These are phyloP conservation scores for Xenopus borealis DNA, from an alignment of 2,113 vertebrate species.

Conservation along the genomic window DNA sequence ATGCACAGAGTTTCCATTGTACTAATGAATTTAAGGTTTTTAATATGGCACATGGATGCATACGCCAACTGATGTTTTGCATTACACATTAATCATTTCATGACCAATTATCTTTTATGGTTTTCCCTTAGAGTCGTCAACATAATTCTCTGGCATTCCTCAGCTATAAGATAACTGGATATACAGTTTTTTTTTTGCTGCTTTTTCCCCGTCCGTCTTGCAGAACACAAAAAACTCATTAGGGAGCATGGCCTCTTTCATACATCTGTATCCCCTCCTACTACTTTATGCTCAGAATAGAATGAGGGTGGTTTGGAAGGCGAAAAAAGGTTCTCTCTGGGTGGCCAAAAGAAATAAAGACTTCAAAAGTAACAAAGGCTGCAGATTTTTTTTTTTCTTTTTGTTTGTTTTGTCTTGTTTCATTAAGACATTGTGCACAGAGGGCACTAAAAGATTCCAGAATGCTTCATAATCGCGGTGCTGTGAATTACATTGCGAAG, in stretches of 20 bases:
- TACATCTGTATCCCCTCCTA: conserved; percentile 32
- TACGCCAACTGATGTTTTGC: conserved; percentile 21
- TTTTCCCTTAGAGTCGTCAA: conserved; percentile 24
- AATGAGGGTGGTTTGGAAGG: conserved; percentile 26
- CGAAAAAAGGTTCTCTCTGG: conserved; percentile 25
- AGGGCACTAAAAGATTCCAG: conserved; percentile 21
- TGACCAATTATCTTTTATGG: conserved; percentile 32
- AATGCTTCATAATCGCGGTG: conserved; percentile 10
- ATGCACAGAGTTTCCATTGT: neutral
- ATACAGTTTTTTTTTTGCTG: conserved; percentile 4
- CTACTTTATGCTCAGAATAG: conserved; percentile 17
- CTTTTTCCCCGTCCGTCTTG: neutral
- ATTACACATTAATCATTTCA: conserved; percentile 32
- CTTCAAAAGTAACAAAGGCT: conserved; percentile 27
- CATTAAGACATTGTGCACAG: conserved; percentile 16
- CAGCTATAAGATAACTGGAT: conserved; percentile 31
- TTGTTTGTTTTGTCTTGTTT: conserved; percentile 9
- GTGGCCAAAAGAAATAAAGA: conserved; percentile 26
- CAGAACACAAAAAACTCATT: conserved; percentile 28
- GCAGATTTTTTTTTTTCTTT: neutral
- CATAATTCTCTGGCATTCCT: conserved; percentile 11
- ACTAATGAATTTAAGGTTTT: conserved; percentile 10
- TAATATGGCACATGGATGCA: neutral
- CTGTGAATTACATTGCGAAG: conserved; percentile 1
- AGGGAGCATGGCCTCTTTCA: conserved; percentile 26